Evolutionary conservation across 2,797 vertebrate genomes (phyloP).

Genomic region (Atherinosoma microstoma): DNA sequence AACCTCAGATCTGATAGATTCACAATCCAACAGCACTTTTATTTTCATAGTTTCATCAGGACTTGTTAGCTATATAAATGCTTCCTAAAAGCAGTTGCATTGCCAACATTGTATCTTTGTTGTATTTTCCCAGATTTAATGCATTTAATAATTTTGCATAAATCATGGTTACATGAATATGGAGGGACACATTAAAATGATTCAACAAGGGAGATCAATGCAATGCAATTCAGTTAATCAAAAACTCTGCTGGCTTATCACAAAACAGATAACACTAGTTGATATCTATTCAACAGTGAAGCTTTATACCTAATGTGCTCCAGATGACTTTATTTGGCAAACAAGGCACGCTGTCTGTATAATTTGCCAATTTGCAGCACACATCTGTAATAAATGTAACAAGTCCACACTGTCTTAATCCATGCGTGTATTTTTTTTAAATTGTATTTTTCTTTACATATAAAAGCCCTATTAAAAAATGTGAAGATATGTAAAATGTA

Average conservation of each 20-base stretch:
- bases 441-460: neutral
- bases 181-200: neutral
- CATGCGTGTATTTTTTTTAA: neutral
- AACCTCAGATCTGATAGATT: neutral
- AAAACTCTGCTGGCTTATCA: neutral
- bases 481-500: no score
- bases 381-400: neutral
- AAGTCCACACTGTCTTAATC: no score
- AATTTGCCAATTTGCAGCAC: neutral
- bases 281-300: no score
- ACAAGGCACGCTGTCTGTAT: neutral
- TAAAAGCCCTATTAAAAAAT: no score
- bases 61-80: neutral
- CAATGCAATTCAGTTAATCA: neutral
- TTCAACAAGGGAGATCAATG: neutral
- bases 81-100: neutral
- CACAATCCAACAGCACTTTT: neutral
- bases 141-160: neutral
- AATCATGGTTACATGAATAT: neutral
- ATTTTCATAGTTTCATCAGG: neutral
- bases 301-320: no score
- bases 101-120: neutral
- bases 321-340: neutral
- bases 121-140: neutral
- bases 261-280: neutral